A percentile compares a stretch with the other conserved stretches of the same genome.
Conservation (phyloP, 1,140 invertebrate genomes). For the Saccostrea echinata region DNA sequence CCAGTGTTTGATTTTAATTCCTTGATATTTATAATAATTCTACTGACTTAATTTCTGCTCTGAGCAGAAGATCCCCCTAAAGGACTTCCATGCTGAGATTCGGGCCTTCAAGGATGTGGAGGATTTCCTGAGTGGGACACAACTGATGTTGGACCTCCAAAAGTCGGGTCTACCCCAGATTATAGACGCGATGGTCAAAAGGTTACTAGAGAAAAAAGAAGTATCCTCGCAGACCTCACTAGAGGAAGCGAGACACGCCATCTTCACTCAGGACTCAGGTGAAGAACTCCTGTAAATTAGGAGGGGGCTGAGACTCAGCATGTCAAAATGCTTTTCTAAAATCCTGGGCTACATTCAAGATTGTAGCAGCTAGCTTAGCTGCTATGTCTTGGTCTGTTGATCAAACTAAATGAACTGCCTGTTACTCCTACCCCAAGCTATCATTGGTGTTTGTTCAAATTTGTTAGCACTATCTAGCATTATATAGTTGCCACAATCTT, state of each 20-base stretch:
- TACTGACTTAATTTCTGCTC: not conserved
- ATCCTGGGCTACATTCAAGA: too few species aligned
- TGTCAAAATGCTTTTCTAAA: too few species aligned
- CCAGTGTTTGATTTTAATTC: not conserved
- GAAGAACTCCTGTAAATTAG: not conserved
- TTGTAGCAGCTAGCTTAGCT: too few species aligned
- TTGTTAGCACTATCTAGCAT: too few species aligned
- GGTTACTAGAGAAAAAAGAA: slow-evolving; percentile 81
- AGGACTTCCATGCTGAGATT: slow-evolving; percentile 85
- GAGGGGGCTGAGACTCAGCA: too few species aligned
- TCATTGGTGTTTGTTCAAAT: too few species aligned
- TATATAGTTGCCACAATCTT: too few species aligned
- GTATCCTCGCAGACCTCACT: slow-evolving; percentile 64
- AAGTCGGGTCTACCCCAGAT: slow-evolving; percentile 83
- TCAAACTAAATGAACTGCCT: too few species aligned
- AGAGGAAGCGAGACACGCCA: slow-evolving; percentile 81
- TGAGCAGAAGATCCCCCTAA: slow-evolving; percentile 83
- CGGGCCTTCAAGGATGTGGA: slow-evolving; percentile 84
- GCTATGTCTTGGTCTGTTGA: too few species aligned
- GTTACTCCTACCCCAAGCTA: too few species aligned
- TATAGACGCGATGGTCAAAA: slow-evolving; percentile 79
- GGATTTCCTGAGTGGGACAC: slow-evolving; percentile 83
- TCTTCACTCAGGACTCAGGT: slow-evolving; percentile 84
- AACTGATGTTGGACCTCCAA: slow-evolving; percentile 83
- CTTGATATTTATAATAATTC: not conserved